Evolutionary conservation across 2,113 vertebrate genomes (phyloP), one percentile per base, ranked within the genome.

Genomic region (Hippolais icterina): DNA sequence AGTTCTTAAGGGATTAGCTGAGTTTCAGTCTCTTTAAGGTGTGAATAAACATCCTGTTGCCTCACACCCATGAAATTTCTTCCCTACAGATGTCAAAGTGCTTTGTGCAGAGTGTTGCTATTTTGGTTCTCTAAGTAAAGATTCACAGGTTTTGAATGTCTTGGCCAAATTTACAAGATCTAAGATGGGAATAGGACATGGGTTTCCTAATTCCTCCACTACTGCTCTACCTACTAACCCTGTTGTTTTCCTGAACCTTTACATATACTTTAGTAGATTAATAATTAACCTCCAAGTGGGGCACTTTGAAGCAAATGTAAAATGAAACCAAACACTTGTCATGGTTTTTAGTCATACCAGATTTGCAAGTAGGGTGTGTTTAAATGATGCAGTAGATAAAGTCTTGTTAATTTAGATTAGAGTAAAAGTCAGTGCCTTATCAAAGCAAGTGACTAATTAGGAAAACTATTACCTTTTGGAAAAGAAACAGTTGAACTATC

Each of bases 291-390:
- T 88, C 87, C 85, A 84, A 92, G 81, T 92, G 95, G 90, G 83
- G 88, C 84, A 90, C 94, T 95, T 95, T 85, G 90, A 95, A 94
- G 94, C 95, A 95, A 96, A 90, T 80, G 95, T 96, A 96, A 95
- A 93, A 97, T 95, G 94, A 96, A 97, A 95, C 96, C 96, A 94
- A 96, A 92, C 95, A 96, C 93, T 95, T 96, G 92, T 95, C 96
- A 91, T 90, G 94, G 89, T 93, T 97, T 97, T 96, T 87, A 97
- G 95, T 96, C 95, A 97, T 96, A 97, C 97, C 81, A 97, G 97
- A 91, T 97, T 97, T 95, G 95, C 92, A 91, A 83, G 92, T 54
- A 97, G 96, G 97, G 96, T 90, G 95, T 97, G 95, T 94, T 94
- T 97, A 90, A 97, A 70, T 49, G 95, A 93, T 89, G 92, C 84